phyloP scores from a whole-genome alignment of 2,113 vertebrate genomes.

The Symphodus melops region DNA sequence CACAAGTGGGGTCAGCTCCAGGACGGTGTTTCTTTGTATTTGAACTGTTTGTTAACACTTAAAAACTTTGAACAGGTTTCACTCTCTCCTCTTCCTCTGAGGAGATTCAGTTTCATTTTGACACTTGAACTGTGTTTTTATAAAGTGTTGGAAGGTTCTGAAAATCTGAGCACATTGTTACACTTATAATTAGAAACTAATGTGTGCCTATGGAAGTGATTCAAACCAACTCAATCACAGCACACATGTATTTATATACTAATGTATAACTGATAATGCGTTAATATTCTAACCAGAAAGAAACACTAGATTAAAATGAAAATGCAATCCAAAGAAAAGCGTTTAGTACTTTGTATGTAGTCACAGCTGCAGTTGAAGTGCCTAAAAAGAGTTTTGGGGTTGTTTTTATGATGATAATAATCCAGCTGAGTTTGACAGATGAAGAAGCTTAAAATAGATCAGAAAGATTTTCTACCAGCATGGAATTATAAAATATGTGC shows the following conservation, averaged over 20 bases:
- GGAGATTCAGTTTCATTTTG: not conserved
- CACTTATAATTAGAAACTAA: not conserved
- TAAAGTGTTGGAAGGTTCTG: not conserved
- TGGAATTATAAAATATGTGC: not conserved
- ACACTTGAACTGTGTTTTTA: not conserved
- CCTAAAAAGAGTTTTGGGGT: not conserved
- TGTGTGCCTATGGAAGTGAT: no score
- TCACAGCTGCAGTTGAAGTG: not conserved
- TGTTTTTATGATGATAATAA: slow-evolving; percentile 3
- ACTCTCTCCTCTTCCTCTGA: not conserved
- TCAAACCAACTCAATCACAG: not conserved
- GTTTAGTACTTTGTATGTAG: not conserved
- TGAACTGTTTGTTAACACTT: slow-evolving; percentile 10
- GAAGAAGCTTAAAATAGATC: slow-evolving; percentile 44
- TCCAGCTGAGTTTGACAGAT: slow-evolving; percentile 22
- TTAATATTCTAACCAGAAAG: slow-evolving; percentile 19
- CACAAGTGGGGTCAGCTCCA: slow-evolving; percentile 12
- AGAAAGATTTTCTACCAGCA: slow-evolving; percentile 16
- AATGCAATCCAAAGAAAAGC: not conserved
- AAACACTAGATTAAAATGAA: slow-evolving; percentile 16
- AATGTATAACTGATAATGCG: slow-evolving; percentile 15
- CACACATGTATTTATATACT: slow-evolving; percentile 14
- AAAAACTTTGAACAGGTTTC: slow-evolving; percentile 29
- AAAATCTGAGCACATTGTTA: not conserved
- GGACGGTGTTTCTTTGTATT: not conserved